Evolutionary conservation across 2,113 vertebrate species (phyloP), one percentile per base, ranked within the genome.

Genomic region (Pelecanus crispus): DNA sequence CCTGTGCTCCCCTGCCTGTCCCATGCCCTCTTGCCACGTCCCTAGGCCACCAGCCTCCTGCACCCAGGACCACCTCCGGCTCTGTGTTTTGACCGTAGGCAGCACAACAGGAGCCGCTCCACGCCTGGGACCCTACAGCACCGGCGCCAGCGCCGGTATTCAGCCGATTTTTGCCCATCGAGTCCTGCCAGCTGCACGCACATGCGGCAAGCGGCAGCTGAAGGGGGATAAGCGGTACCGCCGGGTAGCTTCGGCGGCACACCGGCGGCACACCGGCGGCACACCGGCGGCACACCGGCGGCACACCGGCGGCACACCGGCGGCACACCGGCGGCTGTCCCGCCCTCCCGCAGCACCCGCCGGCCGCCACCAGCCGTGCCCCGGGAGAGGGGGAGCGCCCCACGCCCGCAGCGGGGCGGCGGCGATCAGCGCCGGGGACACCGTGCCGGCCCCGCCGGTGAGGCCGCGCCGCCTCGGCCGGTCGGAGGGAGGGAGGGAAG

Each of bases 131-230:
- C 36, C 6, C 24, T 4, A 3, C 42, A 3, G 31, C 3, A 7
- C 0, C 70, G 0, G 29, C 2, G 59, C 55, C 66, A 2, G 0
- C 42, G 1, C 42, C 0, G 31, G 1, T 2, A 0, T 8, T 25
- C 0, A 19, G 6, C 6, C 28, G 20, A 0, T 8, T 3, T 28
- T 0, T 17, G 66, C 80, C 66, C 74, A 0, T 2, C 7, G 1
- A 1, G 32, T 19, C 15, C 36, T 2, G 50, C 38, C 52, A 40
- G 72, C 25, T 2, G 31, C 58, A 2, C 2, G 1, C 44, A 2
- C 29, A 0, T 5, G 5, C 1, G 34, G 36, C 4, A 20, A 56
- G 2, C 2, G 34, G 62, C 47, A 2, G 31, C 0, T 6, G 0
- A 4, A 11, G 17, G 0, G 14, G 25, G 36, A 10, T 24, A 2